Evolutionary conservation across 2,797 vertebrate genomes (phyloP).

Genomic region (Diplodus puntazzo): DNA sequence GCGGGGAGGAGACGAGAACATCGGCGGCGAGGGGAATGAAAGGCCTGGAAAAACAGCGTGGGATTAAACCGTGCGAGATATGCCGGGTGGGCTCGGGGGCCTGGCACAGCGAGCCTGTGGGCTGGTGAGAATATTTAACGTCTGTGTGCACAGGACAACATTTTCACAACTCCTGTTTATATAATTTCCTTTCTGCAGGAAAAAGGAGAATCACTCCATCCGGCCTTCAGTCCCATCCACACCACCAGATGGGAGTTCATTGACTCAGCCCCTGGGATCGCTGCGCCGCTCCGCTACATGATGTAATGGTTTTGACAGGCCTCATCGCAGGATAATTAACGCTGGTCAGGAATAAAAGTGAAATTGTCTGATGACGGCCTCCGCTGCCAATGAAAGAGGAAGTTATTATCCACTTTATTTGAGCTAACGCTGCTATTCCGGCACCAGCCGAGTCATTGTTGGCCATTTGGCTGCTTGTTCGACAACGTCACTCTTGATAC

Average conservation of each 20-base stretch:
- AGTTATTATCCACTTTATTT: constrained; percentile 64
- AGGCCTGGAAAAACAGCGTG: constrained; percentile 62
- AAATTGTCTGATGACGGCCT: constrained; percentile 61
- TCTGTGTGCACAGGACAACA: constrained; percentile 19
- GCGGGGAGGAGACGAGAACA: constrained; percentile 64
- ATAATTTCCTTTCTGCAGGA: constrained; percentile 22
- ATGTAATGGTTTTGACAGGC: constrained; percentile 79
- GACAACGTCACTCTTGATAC: constrained; percentile 36
- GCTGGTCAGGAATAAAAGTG: constrained; percentile 65
- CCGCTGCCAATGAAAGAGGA: constrained; percentile 48
- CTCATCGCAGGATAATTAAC: constrained; percentile 77
- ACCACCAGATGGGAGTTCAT: constrained; percentile 73
- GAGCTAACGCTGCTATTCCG: constrained; percentile 42
- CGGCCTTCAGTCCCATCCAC: constrained; percentile 63
- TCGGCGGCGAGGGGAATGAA: constrained; percentile 60
- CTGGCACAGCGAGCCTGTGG: constrained; percentile 28
- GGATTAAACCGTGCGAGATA: constrained; percentile 54
- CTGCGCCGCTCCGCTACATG: constrained; percentile 64
- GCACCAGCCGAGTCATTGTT: constrained; percentile 42
- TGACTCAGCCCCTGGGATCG: constrained; percentile 69
- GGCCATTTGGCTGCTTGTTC: constrained; percentile 46
- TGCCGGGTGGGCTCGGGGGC: constrained; percentile 41
- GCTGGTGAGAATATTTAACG: constrained; percentile 25
- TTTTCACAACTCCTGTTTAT: constrained; percentile 15
- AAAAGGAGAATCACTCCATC: constrained; percentile 48